phyloP scores from a whole-genome alignment of 2,113 vertebrate genomes.

The Zosterops hypoxanthus region DNA sequence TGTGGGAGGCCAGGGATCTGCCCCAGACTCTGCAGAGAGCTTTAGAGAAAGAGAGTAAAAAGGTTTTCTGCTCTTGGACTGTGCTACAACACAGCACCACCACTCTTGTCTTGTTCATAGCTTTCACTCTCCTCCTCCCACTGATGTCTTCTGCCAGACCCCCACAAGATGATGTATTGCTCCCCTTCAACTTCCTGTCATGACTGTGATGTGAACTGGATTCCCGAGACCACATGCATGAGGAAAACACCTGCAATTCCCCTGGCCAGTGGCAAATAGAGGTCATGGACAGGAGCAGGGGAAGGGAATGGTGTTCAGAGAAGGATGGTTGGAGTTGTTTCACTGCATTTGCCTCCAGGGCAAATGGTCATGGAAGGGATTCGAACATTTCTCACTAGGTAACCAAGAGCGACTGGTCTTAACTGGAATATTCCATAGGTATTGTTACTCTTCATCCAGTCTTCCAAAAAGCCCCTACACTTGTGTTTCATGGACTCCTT shows the following conservation, averaged over 20 bases:
- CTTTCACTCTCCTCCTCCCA: background rate
- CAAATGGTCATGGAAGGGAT: background rate
- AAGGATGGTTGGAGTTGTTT: background rate
- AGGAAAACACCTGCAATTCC: background rate
- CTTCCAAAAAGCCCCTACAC: background rate
- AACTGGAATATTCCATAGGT: background rate
- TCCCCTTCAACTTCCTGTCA: background rate
- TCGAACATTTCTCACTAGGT: background rate
- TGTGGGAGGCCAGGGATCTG: background rate
- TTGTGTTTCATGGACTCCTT: background rate
- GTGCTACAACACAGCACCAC: background rate
- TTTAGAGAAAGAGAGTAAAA: background rate
- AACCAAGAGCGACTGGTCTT: background rate
- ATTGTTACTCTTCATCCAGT: background rate
- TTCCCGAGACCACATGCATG: background rate
- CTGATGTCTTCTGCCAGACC: background rate
- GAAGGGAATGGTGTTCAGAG: background rate
- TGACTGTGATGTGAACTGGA: background rate
- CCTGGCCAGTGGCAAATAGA: background rate
- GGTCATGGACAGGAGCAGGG: background rate
- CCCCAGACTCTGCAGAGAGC: background rate
- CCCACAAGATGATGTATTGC: background rate
- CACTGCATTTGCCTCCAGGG: background rate
- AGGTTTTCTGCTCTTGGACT: rapidly evolving
- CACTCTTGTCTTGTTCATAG: no score